A percentile compares a stretch with the other conserved stretches of the same genome.
phyloP scores from a whole-genome alignment of 2,113 vertebrate species.

The Menura novaehollandiae region DNA sequence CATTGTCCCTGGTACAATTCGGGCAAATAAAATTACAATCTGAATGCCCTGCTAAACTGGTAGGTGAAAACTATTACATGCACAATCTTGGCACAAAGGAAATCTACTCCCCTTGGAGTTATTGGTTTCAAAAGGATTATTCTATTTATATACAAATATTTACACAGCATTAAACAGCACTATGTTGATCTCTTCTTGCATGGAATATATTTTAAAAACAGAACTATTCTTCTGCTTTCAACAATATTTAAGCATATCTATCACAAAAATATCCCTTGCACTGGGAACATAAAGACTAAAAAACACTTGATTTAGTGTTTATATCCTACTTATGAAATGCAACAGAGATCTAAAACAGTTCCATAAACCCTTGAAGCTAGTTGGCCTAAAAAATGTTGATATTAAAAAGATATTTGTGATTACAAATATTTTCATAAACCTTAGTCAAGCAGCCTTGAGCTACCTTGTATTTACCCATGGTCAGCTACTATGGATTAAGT shows the following conservation, averaged over 20 bases:
- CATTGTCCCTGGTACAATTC: not conserved
- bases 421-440: not conserved
- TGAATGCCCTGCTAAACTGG: not conserved
- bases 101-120: not conserved
- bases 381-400: not conserved
- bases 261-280: not conserved
- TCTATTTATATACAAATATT: conserved; percentile 33
- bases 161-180: not conserved
- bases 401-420: not conserved
- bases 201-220: not conserved
- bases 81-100: not conserved
- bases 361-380: not conserved
- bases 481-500: conserved; percentile 11
- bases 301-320: not conserved
- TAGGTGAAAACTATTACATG: not conserved
- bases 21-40: not conserved
- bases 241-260: not conserved
- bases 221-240: not conserved
- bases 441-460: not conserved
- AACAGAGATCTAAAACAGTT: not conserved
- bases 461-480: not conserved
- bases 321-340: not conserved
- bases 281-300: not conserved
- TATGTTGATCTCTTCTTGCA: not conserved
- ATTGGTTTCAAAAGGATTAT: not conserved